These are phyloP conservation scores for Fulmarus glacialis DNA, from an alignment of 2,113 vertebrate species.

Conservation along the genomic window DNA sequence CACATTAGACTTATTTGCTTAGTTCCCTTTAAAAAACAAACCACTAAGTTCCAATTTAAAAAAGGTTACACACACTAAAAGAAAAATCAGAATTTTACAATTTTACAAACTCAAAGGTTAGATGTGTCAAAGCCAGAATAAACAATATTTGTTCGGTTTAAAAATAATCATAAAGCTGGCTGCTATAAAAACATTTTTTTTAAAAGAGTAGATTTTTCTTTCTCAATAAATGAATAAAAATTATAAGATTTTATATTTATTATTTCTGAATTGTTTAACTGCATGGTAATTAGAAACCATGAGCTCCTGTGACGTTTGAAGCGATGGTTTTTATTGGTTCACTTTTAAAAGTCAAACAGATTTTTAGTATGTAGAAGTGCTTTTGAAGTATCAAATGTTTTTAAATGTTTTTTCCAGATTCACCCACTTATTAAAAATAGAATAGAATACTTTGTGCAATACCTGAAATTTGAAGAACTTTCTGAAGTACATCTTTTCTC, in stretches of 20 bases:
- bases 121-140: neutral
- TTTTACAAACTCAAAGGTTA: neutral
- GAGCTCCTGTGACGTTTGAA: neutral
- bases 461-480: conserved; percentile 99
- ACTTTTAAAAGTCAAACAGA: neutral
- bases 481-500: conserved; percentile 98
- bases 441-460: neutral
- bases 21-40: neutral
- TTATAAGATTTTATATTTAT: neutral
- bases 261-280: neutral
- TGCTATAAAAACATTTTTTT: neutral
- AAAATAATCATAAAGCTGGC: neutral
- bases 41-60: neutral
- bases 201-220: neutral
- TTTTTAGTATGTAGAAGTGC: neutral
- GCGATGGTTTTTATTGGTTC: rapidly evolving
- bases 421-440: neutral
- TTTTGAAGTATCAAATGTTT: neutral
- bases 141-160: neutral
- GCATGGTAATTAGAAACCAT: neutral
- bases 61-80: neutral
- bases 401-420: neutral
- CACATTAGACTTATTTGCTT: neutral
- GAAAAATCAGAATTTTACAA: neutral
- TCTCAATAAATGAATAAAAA: neutral